Conservation (phyloP, 2,888 invertebrate genomes). For the Trichogramma dendrolimi region DNA sequence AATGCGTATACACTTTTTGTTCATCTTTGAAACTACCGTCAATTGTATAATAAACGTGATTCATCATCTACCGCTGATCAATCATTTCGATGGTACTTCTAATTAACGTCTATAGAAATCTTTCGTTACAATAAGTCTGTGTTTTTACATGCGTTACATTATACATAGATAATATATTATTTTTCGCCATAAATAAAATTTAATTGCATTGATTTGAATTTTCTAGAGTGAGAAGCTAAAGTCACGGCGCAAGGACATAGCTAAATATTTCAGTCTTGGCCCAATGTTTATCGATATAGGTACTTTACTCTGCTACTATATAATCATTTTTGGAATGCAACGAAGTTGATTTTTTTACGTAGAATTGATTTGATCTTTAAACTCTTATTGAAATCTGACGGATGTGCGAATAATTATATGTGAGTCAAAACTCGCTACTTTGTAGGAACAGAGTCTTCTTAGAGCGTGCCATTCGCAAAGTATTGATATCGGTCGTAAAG, state of each 20-base stretch:
- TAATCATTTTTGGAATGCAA: slow-evolving; percentile 29
- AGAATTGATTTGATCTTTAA: slow-evolving; percentile 21
- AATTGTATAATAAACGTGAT: slow-evolving; percentile 2
- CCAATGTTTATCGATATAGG: slow-evolving; percentile 25
- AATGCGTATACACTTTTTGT: slow-evolving; percentile 21
- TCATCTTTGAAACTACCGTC: slow-evolving; percentile 11
- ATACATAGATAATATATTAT: too few species aligned
- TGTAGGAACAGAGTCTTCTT: slow-evolving; percentile 38
- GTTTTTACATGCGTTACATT: slow-evolving; percentile 14
- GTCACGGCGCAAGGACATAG: slow-evolving; percentile 26
- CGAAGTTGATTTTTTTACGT: slow-evolving; percentile 29
- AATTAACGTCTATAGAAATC: too few species aligned
- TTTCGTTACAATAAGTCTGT: slow-evolving; percentile 13
- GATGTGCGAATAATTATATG: slow-evolving; percentile 20
- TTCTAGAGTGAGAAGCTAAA: slow-evolving; percentile 21
- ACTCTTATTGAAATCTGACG: slow-evolving; percentile 25
- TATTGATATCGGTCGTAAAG: slow-evolving; percentile 99
- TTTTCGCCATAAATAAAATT: slow-evolving; percentile 10
- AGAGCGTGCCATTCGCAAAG: slow-evolving; percentile 93
- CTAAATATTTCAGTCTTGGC: slow-evolving; percentile 30
- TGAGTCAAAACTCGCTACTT: slow-evolving; percentile 11
- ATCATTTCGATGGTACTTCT: background rate
- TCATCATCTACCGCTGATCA: slow-evolving; percentile 6
- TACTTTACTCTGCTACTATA: slow-evolving; percentile 10
- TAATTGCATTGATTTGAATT: slow-evolving; percentile 6